These are phyloP conservation scores for Zaprionus africanus DNA, from an alignment of 1,140 invertebrate genomes.

Conservation along the genomic window DNA sequence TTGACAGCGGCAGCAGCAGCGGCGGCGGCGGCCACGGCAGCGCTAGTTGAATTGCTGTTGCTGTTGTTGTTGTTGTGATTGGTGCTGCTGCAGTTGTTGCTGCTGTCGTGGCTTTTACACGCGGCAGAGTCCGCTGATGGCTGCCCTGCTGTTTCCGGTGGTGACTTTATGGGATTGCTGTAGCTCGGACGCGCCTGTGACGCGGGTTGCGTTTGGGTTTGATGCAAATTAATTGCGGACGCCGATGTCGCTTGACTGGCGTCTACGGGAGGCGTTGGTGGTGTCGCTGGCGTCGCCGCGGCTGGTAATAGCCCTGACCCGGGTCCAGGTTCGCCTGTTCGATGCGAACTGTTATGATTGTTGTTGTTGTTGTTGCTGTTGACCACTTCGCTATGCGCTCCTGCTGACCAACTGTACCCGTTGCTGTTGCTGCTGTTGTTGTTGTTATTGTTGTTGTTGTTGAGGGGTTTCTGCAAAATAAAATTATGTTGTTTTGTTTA, in stretches of 20 bases:
- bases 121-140: constrained; percentile 52
- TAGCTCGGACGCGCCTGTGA: constrained; percentile 68
- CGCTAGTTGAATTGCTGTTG: constrained; percentile 50
- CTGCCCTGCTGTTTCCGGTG: constrained; percentile 62
- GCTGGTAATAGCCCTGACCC: constrained; percentile 36
- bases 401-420: constrained; percentile 59
- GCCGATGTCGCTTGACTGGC: constrained; percentile 54
- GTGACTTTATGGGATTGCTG: constrained; percentile 75
- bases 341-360: constrained; percentile 50
- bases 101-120: constrained; percentile 64
- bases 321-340: constrained; percentile 9
- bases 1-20: constrained; percentile 64
- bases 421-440: constrained; percentile 55
- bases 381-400: constrained; percentile 55
- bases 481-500: constrained; percentile 50
- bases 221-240: constrained; percentile 79
- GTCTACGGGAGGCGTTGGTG: constrained; percentile 45
- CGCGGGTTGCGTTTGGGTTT: constrained; percentile 64
- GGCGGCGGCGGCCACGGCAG: constrained; percentile 58
- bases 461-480: constrained; percentile 67
- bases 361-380: constrained; percentile 43
- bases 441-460: constrained; percentile 45
- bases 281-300: constrained; percentile 33
- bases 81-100: constrained; percentile 27
- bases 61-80: constrained; percentile 29